Evolutionary conservation across 1,140 invertebrate genomes (phyloP).

Genomic region (Drosophila lowei): DNA sequence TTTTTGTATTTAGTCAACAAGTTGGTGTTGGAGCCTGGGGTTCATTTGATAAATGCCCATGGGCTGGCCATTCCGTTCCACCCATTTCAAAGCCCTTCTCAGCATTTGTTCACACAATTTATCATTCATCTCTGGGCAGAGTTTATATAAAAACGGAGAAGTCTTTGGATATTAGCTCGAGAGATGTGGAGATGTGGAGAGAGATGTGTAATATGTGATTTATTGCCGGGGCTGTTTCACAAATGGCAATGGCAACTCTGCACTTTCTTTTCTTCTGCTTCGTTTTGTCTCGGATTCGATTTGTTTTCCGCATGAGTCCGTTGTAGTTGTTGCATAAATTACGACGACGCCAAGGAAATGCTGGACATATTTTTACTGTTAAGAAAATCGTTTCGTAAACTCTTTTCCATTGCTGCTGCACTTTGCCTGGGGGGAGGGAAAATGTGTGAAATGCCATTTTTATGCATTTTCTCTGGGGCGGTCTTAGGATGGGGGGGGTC

Average conservation of each 20-base stretch:
- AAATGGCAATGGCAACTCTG: slow-evolving; percentile 42
- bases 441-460: slow-evolving; percentile 33
- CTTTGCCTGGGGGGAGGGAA: slow-evolving; percentile 1
- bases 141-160: slow-evolving; percentile 4
- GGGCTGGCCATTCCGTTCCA: slow-evolving; percentile 3
- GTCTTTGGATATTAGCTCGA: slow-evolving; percentile 36
- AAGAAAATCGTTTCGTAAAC: slow-evolving; percentile 36
- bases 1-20: slow-evolving; percentile 65
- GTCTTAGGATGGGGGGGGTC: not conserved
- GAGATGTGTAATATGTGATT: slow-evolving; percentile 36
- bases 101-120: slow-evolving; percentile 62
- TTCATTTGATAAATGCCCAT: slow-evolving; percentile 55
- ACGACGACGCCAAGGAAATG: slow-evolving; percentile 18
- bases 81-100: slow-evolving; percentile 9
- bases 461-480: slow-evolving; percentile 2
- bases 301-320: slow-evolving; percentile 34
- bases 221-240: slow-evolving; percentile 29
- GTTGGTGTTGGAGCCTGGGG: slow-evolving; percentile 22
- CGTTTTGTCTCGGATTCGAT: slow-evolving; percentile 18
- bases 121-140: slow-evolving; percentile 33
- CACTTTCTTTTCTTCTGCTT: slow-evolving; percentile 45
- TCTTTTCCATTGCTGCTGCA: slow-evolving; percentile 15
- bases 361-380: slow-evolving; percentile 21
- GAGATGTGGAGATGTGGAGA: slow-evolving; percentile 7
- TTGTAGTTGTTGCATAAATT: slow-evolving; percentile 30